phyloP scores from a whole-genome alignment of 2,113 vertebrate species.

The Microtus oregoni region DNA sequence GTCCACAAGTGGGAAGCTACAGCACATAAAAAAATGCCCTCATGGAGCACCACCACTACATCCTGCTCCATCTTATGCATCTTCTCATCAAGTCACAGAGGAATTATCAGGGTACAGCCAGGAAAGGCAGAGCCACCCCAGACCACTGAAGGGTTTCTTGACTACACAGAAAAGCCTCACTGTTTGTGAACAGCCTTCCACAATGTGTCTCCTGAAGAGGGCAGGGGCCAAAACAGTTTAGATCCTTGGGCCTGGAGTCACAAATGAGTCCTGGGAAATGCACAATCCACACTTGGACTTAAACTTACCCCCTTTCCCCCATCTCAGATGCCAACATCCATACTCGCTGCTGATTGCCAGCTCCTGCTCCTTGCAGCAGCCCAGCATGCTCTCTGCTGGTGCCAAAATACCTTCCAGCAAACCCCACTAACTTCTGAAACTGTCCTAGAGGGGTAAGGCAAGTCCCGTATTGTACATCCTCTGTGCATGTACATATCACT shows the following conservation, averaged over 20 bases:
- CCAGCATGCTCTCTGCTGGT: conserved; percentile 84
- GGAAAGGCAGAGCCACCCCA: neutral
- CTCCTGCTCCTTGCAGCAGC: conserved; percentile 84
- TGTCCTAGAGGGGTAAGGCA: conserved; percentile 85
- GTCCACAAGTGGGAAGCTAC: neutral
- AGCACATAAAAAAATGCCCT: neutral
- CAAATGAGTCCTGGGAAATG: conserved; percentile 34
- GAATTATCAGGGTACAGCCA: neutral
- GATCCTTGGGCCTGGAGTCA: neutral
- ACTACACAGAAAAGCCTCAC: neutral
- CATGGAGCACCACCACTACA: neutral
- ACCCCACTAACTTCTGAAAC: conserved; percentile 75
- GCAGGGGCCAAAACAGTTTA: neutral
- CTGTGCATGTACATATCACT: conserved; percentile 82
- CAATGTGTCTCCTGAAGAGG: neutral
- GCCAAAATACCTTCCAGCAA: conserved; percentile 71
- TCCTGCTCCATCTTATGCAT: neutral
- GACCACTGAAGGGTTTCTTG: neutral
- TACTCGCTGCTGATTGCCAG: conserved; percentile 84
- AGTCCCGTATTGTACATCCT: conserved; percentile 83
- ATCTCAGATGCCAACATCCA: conserved; percentile 81
- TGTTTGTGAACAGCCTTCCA: neutral
- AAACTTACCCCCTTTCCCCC: conserved; percentile 80
- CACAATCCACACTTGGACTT: conserved; percentile 50
- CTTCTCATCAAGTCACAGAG: neutral